These are phyloP conservation scores for Leptoteleia sp. DNA, from an alignment of 1,140 invertebrate species.

Conservation along the genomic window DNA sequence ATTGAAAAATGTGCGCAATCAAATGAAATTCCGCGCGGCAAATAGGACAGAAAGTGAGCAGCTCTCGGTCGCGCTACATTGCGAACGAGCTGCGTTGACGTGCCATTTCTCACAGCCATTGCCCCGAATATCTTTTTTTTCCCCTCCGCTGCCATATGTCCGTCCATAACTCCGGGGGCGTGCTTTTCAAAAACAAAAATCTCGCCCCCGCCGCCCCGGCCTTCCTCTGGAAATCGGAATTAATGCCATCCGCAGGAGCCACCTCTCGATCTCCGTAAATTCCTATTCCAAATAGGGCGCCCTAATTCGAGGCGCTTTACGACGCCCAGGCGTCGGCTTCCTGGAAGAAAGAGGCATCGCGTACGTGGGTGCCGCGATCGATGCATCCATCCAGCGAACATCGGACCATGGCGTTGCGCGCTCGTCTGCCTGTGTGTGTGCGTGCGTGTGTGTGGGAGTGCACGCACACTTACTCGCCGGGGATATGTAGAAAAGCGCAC, in stretches of 20 bases:
- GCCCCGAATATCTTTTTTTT: slow-evolving; percentile 20
- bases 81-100: slow-evolving; percentile 3
- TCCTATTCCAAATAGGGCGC: slow-evolving; percentile 42
- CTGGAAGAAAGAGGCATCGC: slow-evolving; percentile 60
- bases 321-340: slow-evolving; percentile 53
- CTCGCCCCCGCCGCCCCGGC: too few species aligned
- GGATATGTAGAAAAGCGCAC: too few species aligned
- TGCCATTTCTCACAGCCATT: slow-evolving; percentile 24
- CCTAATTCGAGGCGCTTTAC: slow-evolving; percentile 61
- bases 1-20: neutral
- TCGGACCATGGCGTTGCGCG: too few species aligned
- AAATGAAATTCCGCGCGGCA: neutral
- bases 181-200: slow-evolving; percentile 27
- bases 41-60: neutral
- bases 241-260: slow-evolving; percentile 21
- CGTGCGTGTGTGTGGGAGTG: too few species aligned
- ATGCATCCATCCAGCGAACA: too few species aligned
- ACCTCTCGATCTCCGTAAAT: slow-evolving; percentile 29
- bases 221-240: slow-evolving; percentile 33
- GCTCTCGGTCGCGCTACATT: neutral
- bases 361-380: slow-evolving; percentile 57
- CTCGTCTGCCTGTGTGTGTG: too few species aligned
- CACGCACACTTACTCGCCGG: too few species aligned
- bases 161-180: slow-evolving; percentile 10
- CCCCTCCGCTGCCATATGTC: slow-evolving; percentile 10